Conservation (phyloP, 2,797 vertebrate genomes). For the Sebastes hubbsi region DNA sequence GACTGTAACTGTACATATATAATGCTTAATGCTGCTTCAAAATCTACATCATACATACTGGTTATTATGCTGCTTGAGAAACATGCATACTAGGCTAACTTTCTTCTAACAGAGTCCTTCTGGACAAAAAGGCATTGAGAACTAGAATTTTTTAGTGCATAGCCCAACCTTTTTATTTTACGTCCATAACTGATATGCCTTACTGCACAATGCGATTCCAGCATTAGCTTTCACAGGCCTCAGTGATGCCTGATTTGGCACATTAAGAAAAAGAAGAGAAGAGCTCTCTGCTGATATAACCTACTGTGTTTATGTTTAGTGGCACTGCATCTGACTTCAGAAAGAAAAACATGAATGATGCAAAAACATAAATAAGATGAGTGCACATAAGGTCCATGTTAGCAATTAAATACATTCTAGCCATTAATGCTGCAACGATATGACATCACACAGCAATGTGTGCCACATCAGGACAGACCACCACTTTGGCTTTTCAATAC, state of each 20-base stretch:
- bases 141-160: slow-evolving; percentile 66
- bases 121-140: slow-evolving; percentile 70
- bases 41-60: slow-evolving; percentile 42
- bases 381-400: slow-evolving; percentile 41
- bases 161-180: slow-evolving; percentile 23
- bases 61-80: slow-evolving; percentile 59
- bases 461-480: slow-evolving; percentile 12
- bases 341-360: not conserved
- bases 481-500: slow-evolving; percentile 49
- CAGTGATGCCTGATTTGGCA: slow-evolving; percentile 47
- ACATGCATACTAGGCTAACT: slow-evolving; percentile 70
- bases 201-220: slow-evolving; percentile 43
- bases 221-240: slow-evolving; percentile 27
- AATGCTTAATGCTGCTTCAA: slow-evolving; percentile 45
- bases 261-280: not conserved
- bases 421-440: slow-evolving; percentile 7
- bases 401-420: slow-evolving; percentile 60
- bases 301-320: not conserved
- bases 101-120: slow-evolving; percentile 42
- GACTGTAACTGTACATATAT: slow-evolving; percentile 38
- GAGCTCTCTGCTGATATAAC: not conserved
- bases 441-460: not conserved
- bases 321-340: slow-evolving; percentile 1
- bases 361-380: slow-evolving; percentile 8
- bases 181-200: slow-evolving; percentile 26